A percentile compares a stretch with the other conserved stretches of the same genome.
These are phyloP conservation scores for Bombycilla garrulus DNA, from an alignment of 2,113 vertebrate genomes.

Conservation along the genomic window DNA sequence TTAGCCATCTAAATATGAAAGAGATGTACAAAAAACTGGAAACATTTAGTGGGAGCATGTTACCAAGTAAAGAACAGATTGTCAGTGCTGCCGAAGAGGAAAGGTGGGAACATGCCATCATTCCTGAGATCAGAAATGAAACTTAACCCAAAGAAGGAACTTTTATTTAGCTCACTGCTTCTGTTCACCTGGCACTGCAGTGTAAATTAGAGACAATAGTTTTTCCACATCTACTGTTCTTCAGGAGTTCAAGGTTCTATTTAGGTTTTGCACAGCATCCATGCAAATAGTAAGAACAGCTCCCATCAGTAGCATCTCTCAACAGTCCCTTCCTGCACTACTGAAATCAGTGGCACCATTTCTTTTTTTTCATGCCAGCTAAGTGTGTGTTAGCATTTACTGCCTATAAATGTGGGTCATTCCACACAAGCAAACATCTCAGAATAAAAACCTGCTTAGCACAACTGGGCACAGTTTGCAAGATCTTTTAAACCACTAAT, in stretches of 20 bases:
- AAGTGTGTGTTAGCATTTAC: background rate
- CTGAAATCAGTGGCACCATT: background rate
- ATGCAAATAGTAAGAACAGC: background rate
- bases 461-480: background rate
- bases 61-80: background rate
- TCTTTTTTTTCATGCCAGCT: background rate
- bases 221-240: background rate
- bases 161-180: background rate
- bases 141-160: background rate
- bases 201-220: background rate
- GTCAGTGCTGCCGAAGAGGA: background rate
- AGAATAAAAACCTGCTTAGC: background rate
- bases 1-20: background rate
- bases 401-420: background rate
- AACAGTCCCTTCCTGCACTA: accelerated
- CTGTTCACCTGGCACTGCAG: background rate
- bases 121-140: background rate
- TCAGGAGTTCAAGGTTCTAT: background rate
- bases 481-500: background rate
- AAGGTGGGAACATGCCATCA: background rate
- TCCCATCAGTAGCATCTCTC: background rate
- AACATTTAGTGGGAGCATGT: background rate
- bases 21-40: background rate
- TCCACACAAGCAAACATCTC: background rate
- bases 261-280: background rate